Conservation (phyloP, 2,888 invertebrate genomes). For the Lasioglossum figueresi region DNA sequence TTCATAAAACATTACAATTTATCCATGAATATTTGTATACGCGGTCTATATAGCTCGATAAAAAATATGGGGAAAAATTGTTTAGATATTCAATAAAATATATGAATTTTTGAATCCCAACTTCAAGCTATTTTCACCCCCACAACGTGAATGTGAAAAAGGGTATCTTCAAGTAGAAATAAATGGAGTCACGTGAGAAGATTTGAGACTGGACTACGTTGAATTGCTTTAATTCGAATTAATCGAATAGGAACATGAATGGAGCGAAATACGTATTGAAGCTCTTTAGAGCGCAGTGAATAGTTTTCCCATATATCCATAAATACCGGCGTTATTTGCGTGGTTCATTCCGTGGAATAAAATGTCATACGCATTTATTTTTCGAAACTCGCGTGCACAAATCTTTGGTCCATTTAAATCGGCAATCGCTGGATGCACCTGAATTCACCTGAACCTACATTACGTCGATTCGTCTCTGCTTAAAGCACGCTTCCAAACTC, state of each 20-base stretch:
- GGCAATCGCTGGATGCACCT: background rate
- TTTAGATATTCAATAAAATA: no score
- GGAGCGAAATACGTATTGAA: background rate
- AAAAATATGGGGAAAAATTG: no score
- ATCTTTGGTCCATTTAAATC: background rate
- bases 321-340: background rate
- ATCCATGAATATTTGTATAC: no score
- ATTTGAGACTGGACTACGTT: background rate
- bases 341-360: background rate
- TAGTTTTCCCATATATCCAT: background rate
- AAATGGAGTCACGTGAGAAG: background rate
- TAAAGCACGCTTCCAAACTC: constrained; percentile 5
- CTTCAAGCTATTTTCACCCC: no score
- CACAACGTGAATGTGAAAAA: no score
- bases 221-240: background rate
- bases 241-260: background rate
- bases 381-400: background rate
- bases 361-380: background rate
- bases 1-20: no score
- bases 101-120: no score
- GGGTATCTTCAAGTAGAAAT: background rate
- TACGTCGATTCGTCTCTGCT: background rate
- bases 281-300: background rate
- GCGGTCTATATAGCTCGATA: no score
- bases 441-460: background rate